Base-by-base conservation (phyloP, 2,888 invertebrate species). In the Caprella mutica region DNA sequence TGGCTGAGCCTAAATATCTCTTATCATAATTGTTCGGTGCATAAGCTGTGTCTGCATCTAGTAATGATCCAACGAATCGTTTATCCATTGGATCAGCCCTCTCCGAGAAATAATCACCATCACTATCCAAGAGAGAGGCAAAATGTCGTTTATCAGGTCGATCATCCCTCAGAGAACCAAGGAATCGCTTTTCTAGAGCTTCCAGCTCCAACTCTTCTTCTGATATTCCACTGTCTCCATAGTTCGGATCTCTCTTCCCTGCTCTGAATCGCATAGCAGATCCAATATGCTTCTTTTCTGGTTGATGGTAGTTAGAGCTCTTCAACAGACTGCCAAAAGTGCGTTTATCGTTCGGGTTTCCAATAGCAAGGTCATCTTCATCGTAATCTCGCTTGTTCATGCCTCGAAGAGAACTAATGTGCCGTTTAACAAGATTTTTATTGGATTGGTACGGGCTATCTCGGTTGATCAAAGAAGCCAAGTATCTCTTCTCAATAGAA, bases 161-260 rank as follows among this genome's bases (percentile, higher is more conserved):
- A 12, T 27, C 21, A 26, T 48, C 48, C 17, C 29, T 19, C 19
- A 48, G n/a, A 21, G 48, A 48, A 26, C 48, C 48, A 27, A 48
- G 17, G 48, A 29, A 48, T 30, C 48, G 29, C 17, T 48, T 48
- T 4, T 48, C 17, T 17, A 48, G 5, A 19, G 27, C 24, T 19
- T 48, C 48, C 48, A 48, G 24, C 30, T 48, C 21, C n/a, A 27
- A 8, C n/a, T 48, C 48, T 48, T 48, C 48, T 5, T 48, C 48
- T 19, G 12, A 30, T n/a, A 5, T 17, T 14, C n/a, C 21, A n/a
- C 19, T 9, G 30, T 48, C 48, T n/a, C n/a, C n/a, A n/a, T 48
- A 48, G 26, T 48, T 23, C n/a, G 48, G 48, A 5, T 48, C 30
- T 48, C 48, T 17, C 17, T 48, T 48, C 19, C 26, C 26, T 6